Conservation (phyloP, 2,113 vertebrate species). For the Lepus timidus region DNA sequence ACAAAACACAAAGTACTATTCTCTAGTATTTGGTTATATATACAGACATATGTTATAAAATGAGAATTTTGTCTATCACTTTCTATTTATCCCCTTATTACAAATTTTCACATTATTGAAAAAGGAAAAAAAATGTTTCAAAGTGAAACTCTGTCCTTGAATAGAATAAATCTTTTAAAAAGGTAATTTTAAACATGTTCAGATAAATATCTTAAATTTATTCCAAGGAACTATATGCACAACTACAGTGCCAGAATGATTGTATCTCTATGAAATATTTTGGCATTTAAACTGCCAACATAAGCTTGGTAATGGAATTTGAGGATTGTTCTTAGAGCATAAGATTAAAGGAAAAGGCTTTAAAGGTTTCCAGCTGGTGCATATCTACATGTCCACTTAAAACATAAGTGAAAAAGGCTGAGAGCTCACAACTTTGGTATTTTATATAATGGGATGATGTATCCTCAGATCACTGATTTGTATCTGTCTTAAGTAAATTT, state of each 20-base stretch:
- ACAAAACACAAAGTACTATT: background rate
- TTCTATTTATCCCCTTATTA: background rate
- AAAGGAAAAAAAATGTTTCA: background rate
- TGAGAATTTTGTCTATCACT: background rate
- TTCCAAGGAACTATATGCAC: slow-evolving; percentile 61
- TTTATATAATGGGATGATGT: slow-evolving; percentile 55
- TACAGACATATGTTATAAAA: background rate
- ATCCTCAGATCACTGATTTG: slow-evolving; percentile 52
- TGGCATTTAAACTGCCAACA: slow-evolving; percentile 59
- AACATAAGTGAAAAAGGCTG: background rate
- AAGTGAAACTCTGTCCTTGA: background rate
- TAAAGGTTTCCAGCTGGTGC: slow-evolving; percentile 67
- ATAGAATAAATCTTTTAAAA: slow-evolving; percentile 60
- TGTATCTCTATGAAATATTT: slow-evolving; percentile 67
- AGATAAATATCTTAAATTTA: slow-evolving; percentile 71
- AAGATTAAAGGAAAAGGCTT: slow-evolving; percentile 57
- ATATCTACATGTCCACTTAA: slow-evolving; percentile 44
- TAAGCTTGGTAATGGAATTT: slow-evolving; percentile 69
- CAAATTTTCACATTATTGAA: slow-evolving; percentile 14
- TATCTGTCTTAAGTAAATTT: slow-evolving; percentile 65
- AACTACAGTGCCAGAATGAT: slow-evolving; percentile 50
- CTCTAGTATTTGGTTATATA: background rate
- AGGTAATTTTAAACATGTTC: slow-evolving; percentile 53
- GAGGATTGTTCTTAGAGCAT: slow-evolving; percentile 51
- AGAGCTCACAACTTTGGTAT: slow-evolving; percentile 46